A percentile compares a stretch with the other conserved stretches of the same genome.
Evolutionary conservation across 2,113 vertebrate species (phyloP).

Genomic region (Hypomesus transpacificus): DNA sequence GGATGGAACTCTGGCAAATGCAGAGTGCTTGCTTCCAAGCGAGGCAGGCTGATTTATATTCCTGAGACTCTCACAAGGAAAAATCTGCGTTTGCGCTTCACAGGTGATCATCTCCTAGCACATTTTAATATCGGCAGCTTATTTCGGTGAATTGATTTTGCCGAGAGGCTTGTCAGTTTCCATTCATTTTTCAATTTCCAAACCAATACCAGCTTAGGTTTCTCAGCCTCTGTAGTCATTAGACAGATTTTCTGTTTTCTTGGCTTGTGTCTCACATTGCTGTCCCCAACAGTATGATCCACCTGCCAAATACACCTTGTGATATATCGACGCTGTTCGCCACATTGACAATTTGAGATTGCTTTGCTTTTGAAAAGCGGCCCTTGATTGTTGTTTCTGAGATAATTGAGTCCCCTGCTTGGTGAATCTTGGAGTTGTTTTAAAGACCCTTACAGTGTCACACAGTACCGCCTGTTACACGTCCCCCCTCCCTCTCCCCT

Average conservation of each 20-base stretch:
- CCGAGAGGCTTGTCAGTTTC: conserved; percentile 60
- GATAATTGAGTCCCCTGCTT: conserved; percentile 38
- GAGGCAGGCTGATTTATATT: neutral
- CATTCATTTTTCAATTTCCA: conserved; percentile 70
- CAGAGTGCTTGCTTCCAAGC: too few relatives aligned
- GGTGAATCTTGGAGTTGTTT: conserved; percentile 17
- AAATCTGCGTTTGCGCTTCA: conserved; percentile 41
- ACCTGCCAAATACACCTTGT: conserved; percentile 55
- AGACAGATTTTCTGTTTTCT: conserved; percentile 45
- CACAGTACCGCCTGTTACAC: neutral
- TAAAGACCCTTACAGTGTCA: conserved; percentile 9
- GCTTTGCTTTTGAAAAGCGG: conserved; percentile 10
- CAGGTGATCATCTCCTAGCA: conserved; percentile 58
- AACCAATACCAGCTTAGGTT: conserved; percentile 36
- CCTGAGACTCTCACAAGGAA: neutral
- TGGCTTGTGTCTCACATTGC: conserved; percentile 39
- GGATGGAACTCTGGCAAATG: neutral
- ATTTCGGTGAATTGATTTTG: conserved; percentile 62
- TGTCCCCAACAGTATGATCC: conserved; percentile 42
- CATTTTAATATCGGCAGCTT: conserved; percentile 61
- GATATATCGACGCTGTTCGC: conserved; percentile 54
- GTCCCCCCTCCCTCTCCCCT: conserved; percentile 2
- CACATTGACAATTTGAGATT: conserved; percentile 56
- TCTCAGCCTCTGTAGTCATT: conserved; percentile 49
- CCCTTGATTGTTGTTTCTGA: conserved; percentile 37